phyloP scores from a whole-genome alignment of 2,797 vertebrate species.

The Chrysocyon brachyurus region DNA sequence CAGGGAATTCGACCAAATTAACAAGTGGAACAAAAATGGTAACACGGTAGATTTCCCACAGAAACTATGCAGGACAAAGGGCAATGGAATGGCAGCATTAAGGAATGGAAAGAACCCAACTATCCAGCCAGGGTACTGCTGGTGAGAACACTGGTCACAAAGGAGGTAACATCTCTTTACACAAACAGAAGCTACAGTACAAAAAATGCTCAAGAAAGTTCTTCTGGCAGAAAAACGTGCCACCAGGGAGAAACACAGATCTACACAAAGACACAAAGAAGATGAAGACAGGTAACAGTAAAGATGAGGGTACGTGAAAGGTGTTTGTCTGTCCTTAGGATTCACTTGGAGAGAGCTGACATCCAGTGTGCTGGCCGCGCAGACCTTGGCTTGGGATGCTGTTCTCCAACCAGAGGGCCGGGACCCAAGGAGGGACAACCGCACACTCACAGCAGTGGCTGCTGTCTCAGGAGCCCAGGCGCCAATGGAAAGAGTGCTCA shows the following conservation, averaged over 20 bases:
- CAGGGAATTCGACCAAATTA: not conserved
- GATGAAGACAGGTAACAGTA: rapidly evolving
- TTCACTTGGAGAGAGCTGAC: not conserved
- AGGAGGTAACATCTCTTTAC: not conserved
- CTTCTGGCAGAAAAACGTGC: rapidly evolving
- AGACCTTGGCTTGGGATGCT: not conserved
- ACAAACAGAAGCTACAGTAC: not conserved
- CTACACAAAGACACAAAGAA: not conserved
- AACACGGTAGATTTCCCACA: not conserved
- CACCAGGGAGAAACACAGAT: not conserved
- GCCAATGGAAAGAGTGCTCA: rapidly evolving
- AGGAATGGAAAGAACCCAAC: not conserved
- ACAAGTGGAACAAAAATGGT: not conserved
- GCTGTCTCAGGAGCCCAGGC: not conserved
- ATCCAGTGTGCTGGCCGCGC: rapidly evolving
- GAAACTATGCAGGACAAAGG: not conserved
- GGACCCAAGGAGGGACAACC: not conserved
- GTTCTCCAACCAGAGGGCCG: not conserved
- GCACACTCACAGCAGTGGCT: not conserved
- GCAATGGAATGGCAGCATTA: rapidly evolving
- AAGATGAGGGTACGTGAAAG: rapidly evolving
- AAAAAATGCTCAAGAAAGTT: not conserved
- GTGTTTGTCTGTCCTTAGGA: rapidly evolving
- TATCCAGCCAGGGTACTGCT: not conserved
- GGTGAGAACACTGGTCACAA: rapidly evolving